These are phyloP conservation scores for Antheraea yamamai DNA, from an alignment of 2,888 invertebrate species.

Conservation along the genomic window DNA sequence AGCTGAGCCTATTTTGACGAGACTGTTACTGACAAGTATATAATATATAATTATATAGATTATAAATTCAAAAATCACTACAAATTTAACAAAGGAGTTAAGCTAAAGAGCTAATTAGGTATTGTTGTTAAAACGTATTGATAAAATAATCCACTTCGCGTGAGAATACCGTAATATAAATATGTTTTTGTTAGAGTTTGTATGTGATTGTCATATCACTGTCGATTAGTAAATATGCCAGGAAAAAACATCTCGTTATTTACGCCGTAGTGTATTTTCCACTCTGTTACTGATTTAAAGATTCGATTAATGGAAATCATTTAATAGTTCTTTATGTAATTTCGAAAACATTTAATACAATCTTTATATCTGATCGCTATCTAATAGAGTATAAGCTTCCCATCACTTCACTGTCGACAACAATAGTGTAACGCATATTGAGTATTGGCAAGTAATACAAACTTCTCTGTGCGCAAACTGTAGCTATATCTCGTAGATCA, in stretches of 20 bases:
- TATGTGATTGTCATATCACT: not conserved
- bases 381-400: not conserved
- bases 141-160: too few relatives aligned
- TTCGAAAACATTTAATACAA: not conserved
- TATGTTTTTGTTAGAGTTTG: not conserved
- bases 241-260: not conserved
- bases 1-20: too few relatives aligned
- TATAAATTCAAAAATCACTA: too few relatives aligned
- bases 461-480: constrained; percentile 60
- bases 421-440: not conserved
- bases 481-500: constrained; percentile 54
- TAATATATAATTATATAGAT: too few relatives aligned
- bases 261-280: too few relatives aligned
- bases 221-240: not conserved
- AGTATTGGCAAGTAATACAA: not conserved
- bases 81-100: too few relatives aligned
- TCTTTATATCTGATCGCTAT: not conserved
- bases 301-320: not conserved
- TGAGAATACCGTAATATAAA: too few relatives aligned
- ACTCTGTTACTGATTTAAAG: not conserved
- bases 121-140: too few relatives aligned
- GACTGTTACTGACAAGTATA: too few relatives aligned
- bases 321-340: not conserved
- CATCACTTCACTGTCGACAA: not conserved
- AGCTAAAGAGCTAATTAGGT: too few relatives aligned